Percentiles rank a stretch among this genome's conserved stretches.
Conservation (phyloP, 2,888 invertebrate genomes). For the Anagyrus pseudococci region DNA sequence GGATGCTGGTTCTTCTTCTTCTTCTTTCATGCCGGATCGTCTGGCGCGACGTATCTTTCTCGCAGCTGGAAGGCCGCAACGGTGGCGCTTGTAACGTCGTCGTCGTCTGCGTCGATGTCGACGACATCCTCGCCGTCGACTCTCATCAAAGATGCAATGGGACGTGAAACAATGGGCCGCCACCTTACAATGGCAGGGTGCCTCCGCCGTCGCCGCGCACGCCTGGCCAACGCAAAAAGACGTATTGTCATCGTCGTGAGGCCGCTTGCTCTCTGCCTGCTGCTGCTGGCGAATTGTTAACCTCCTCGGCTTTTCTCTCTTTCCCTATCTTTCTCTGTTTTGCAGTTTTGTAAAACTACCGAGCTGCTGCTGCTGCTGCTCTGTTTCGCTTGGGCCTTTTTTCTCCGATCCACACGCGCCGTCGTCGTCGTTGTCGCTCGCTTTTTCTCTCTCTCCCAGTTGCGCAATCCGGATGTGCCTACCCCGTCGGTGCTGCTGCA, state of each 20-base stretch:
- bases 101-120: slow-evolving; percentile 6
- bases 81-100: slow-evolving; percentile 22
- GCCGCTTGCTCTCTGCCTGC: too few relatives aligned
- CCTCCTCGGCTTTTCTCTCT: slow-evolving; percentile 41
- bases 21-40: slow-evolving; percentile 4
- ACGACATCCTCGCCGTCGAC: slow-evolving; percentile 27
- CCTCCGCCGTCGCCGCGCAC: neutral
- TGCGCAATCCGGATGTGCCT: neutral
- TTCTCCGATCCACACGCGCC: neutral
- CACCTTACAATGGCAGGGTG: slow-evolving; percentile 47
- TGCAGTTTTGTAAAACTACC: too few relatives aligned
- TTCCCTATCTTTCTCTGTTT: too few relatives aligned
- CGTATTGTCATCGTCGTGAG: slow-evolving; percentile 30
- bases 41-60: slow-evolving; percentile 7
- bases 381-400: slow-evolving; percentile 29
- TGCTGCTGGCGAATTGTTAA: slow-evolving; percentile 51
- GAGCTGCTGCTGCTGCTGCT: slow-evolving; percentile 41
- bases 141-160: slow-evolving; percentile 48
- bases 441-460: neutral
- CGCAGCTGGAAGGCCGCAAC: slow-evolving; percentile 1
- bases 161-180: slow-evolving; percentile 51
- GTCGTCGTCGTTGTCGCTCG: too few relatives aligned
- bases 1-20: slow-evolving; percentile 1
- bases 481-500: neutral
- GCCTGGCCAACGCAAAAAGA: slow-evolving; percentile 10